Percentiles rank a stretch among this genome's conserved stretches.
Evolutionary conservation across 2,113 vertebrate genomes (phyloP).

Genomic region (Tyrannus savana): DNA sequence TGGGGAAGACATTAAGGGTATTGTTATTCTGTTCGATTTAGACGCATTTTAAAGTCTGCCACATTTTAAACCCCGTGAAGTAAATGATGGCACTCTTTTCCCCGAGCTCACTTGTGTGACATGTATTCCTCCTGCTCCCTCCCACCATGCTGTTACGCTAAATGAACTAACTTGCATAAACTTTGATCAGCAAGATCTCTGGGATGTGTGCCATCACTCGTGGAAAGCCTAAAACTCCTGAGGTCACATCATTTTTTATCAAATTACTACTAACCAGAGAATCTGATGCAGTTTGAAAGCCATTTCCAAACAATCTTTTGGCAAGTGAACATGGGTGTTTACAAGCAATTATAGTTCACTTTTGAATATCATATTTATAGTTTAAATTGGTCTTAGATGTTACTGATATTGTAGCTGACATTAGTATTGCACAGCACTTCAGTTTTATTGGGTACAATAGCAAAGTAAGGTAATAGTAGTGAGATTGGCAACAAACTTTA

Average conservation of each 20-base stretch:
- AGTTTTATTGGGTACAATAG: not conserved
- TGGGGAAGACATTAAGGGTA: constrained; percentile 46
- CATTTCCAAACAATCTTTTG: not conserved
- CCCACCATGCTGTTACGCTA: not conserved
- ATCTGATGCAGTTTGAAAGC: not conserved
- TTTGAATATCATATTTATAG: not conserved
- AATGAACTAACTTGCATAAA: not conserved
- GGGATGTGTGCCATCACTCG: not conserved
- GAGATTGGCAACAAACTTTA: not conserved
- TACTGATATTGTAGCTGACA: not conserved
- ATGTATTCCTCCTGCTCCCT: not conserved
- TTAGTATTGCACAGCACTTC: not conserved
- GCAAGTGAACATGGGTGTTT: not conserved
- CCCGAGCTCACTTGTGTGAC: not conserved
- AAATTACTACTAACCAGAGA: not conserved
- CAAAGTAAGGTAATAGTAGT: not conserved
- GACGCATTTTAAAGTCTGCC: not conserved
- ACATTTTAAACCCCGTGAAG: not conserved
- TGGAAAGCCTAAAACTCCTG: not conserved
- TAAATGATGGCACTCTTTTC: not conserved
- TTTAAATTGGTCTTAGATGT: not conserved
- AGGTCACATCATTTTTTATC: not conserved
- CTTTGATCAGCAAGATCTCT: not conserved
- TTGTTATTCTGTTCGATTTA: not conserved
- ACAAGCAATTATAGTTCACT: not conserved